A percentile compares a stretch with the other conserved stretches of the same genome.
phyloP scores from a whole-genome alignment of 2,888 invertebrate genomes.

The Drosophila flavopinicola region DNA sequence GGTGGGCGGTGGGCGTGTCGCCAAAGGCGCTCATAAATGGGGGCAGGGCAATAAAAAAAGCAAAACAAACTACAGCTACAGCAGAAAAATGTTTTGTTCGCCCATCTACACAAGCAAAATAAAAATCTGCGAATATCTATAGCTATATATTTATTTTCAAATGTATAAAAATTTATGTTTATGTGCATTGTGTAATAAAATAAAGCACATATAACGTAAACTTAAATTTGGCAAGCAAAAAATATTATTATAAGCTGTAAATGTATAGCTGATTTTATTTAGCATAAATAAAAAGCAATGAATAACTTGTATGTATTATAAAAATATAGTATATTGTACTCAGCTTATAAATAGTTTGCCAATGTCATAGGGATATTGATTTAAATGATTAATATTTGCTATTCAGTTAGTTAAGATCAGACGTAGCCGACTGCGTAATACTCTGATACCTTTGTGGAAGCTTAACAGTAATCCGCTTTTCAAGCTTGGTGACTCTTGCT shows the following conservation, averaged over 20 bases:
- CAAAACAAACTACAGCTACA: neutral
- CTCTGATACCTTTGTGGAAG: too few species aligned
- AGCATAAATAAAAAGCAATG: neutral
- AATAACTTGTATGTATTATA: too few species aligned
- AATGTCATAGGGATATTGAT: too few species aligned
- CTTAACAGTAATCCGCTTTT: too few species aligned
- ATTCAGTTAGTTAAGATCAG: too few species aligned
- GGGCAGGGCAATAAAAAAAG: conserved; percentile 31
- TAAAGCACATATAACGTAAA: conserved; percentile 12
- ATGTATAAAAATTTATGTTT: conserved; percentile 20
- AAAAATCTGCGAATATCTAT: conserved; percentile 20
- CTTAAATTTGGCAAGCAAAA: neutral
- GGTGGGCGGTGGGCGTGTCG: neutral
- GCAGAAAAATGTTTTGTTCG: conserved; percentile 27
- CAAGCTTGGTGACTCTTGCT: too few species aligned
- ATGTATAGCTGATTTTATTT: neutral
- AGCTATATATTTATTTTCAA: conserved; percentile 21
- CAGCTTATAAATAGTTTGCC: too few species aligned
- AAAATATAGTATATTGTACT: too few species aligned
- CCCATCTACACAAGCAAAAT: conserved; percentile 29
- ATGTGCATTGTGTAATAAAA: conserved; percentile 51
- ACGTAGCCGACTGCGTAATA: too few species aligned
- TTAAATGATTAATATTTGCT: too few species aligned
- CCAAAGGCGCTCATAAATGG: conserved; percentile 26
- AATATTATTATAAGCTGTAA: neutral